A percentile compares a stretch with the other conserved stretches of the same genome.
These are phyloP conservation scores for Lipophrys pholis DNA, from an alignment of 2,113 vertebrate species.

Conservation along the genomic window DNA sequence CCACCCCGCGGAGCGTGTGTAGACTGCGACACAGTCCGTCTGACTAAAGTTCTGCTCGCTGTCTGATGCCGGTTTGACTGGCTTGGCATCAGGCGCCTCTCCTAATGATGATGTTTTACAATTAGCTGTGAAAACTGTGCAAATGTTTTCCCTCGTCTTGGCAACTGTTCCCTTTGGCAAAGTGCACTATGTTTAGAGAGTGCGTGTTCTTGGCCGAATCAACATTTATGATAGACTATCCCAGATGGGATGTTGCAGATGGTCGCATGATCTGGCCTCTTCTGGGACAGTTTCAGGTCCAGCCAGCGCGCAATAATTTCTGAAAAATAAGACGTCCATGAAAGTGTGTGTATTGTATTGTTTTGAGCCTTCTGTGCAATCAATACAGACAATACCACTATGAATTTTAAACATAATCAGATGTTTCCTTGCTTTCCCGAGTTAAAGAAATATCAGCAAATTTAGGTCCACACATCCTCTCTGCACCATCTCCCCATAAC, in stretches of 20 bases:
- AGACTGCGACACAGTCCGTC: slow-evolving; percentile 10
- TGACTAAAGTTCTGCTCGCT: slow-evolving; percentile 43
- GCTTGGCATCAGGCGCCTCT: slow-evolving; percentile 47
- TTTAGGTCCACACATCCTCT: not conserved
- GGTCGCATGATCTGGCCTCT: slow-evolving; percentile 73
- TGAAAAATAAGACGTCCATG: slow-evolving; percentile 22
- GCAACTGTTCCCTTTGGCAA: slow-evolving; percentile 68
- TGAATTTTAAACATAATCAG: slow-evolving; percentile 9
- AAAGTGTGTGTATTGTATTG: slow-evolving; percentile 4
- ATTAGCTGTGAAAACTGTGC: slow-evolving; percentile 74
- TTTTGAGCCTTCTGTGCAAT: not conserved
- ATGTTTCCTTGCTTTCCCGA: not conserved
- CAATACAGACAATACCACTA: not conserved
- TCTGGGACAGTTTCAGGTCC: slow-evolving; percentile 68
- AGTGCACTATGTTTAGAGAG: slow-evolving; percentile 62
- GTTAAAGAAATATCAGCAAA: not conserved
- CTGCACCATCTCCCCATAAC: slow-evolving; percentile 8
- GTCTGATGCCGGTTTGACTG: slow-evolving; percentile 56
- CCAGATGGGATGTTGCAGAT: slow-evolving; percentile 82
- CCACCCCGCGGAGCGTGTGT: not conserved
- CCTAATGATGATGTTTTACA: slow-evolving; percentile 77
- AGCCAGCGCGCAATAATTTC: slow-evolving; percentile 47
- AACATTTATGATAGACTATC: slow-evolving; percentile 76
- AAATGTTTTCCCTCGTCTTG: slow-evolving; percentile 68
- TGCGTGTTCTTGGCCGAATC: slow-evolving; percentile 73